These are phyloP conservation scores for Rhodinocichla rosea DNA, from an alignment of 2,113 vertebrate species.

Conservation along the genomic window DNA sequence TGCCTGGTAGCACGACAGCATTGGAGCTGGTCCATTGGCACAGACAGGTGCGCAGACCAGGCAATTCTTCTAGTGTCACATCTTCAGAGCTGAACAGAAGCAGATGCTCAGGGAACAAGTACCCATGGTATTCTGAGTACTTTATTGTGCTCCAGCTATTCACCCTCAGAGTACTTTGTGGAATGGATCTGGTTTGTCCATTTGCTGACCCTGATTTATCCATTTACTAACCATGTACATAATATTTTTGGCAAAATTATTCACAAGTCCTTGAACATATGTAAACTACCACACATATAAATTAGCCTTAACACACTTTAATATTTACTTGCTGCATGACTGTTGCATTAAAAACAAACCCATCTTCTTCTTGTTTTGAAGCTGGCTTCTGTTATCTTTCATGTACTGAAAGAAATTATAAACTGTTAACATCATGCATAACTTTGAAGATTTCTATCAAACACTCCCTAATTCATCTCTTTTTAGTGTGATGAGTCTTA, in stretches of 20 bases:
- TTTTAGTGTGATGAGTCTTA: background rate
- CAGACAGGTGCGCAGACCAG: background rate
- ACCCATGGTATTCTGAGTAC: background rate
- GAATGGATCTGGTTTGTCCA: background rate
- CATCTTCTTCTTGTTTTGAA: background rate
- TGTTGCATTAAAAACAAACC: background rate
- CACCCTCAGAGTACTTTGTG: background rate
- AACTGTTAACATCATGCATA: background rate
- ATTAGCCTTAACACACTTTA: background rate
- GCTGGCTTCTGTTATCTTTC: background rate
- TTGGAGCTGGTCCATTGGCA: background rate
- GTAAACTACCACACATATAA: background rate
- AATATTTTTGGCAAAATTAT: background rate
- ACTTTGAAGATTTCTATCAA: background rate
- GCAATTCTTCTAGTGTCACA: background rate
- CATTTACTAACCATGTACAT: background rate
- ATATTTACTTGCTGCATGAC: background rate
- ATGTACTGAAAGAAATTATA: background rate
- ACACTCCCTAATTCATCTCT: background rate
- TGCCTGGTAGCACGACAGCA: background rate
- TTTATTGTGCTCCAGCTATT: background rate
- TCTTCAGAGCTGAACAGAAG: background rate
- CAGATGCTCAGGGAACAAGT: background rate
- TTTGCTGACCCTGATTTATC: background rate
- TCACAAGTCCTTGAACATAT: background rate